These are phyloP conservation scores for Nerophis ophidion DNA, from an alignment of 2,113 vertebrate species.

Conservation along the genomic window DNA sequence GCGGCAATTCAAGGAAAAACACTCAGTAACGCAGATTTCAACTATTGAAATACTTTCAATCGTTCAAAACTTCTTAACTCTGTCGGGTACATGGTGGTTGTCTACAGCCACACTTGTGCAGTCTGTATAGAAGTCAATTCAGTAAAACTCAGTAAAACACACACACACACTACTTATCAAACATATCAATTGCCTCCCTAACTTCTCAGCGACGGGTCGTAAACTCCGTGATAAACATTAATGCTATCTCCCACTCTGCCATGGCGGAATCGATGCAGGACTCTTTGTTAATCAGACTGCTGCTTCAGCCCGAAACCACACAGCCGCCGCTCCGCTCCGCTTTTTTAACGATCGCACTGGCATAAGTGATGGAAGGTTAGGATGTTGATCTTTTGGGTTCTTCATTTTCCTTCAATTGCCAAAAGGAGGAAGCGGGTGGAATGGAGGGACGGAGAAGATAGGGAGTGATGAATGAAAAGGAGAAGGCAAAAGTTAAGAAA, in stretches of 20 bases:
- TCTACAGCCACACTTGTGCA: neutral
- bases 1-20: too few relatives aligned
- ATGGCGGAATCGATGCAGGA: constrained; percentile 52
- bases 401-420: constrained; percentile 29
- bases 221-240: constrained; percentile 46
- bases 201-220: constrained; percentile 37
- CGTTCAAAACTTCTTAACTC: too few relatives aligned
- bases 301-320: constrained; percentile 38
- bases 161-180: constrained; percentile 7
- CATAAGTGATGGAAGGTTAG: constrained; percentile 47
- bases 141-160: neutral
- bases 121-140: neutral
- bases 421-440: constrained; percentile 9
- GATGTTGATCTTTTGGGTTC: constrained; percentile 40
- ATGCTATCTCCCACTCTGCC: constrained; percentile 36
- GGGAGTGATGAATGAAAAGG: constrained; percentile 5
- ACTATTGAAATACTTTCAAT: too few relatives aligned
- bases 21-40: too few relatives aligned
- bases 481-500: neutral
- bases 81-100: too few relatives aligned
- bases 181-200: constrained; percentile 9
- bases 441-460: constrained; percentile 10
- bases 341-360: constrained; percentile 40
- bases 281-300: constrained; percentile 49
- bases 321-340: constrained; percentile 18